Base-by-base conservation (phyloP, 2,113 vertebrate species). In the Oxygymnocypris stewartii region DNA sequence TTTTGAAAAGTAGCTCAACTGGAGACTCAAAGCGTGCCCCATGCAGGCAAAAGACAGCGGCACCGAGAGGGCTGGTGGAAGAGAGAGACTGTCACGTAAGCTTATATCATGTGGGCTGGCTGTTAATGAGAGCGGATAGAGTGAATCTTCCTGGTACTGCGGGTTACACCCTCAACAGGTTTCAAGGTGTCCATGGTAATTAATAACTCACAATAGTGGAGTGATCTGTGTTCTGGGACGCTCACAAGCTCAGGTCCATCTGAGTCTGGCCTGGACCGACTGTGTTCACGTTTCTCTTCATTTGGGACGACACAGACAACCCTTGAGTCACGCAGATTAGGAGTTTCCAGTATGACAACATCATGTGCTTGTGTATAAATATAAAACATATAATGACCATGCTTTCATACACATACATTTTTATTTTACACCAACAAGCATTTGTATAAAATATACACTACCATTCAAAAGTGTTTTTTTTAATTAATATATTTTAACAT, bases 81-180 rank as follows among this genome's bases (percentile, higher is more conserved):
- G 63, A 47, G 57, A 5, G 18, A 23, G 65, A 37, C 42, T 18
- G 49, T 59, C 28, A 75, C 20, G 65, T 75, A 84, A 88, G 71
- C 65, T 77, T 80, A 84, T 74, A 86, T 49, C 31, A 42, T 44
- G 40, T 25, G 42, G 69, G 54, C 47, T 35, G 42, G 7, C 20
- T 37, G 65, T 69, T 88, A 86, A 88, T 88, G 63, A 88, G 67
- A 42, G 69, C 51, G 76, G 84, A 47, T 79, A 51, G 40, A 63
- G 51, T 47, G 54, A 65, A 59, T 86, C 57, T 88, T 88, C 84
- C 80, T 40, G 79, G 84, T 83, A 85, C 31, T 84, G 47, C 4
- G n/a, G 59, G 37, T 59, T 25, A 87, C 54, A 59, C 37, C 40
- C n/a, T 65, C 44, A 13, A 59, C 51, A 11, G 49, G 20, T 47